phyloP scores from a whole-genome alignment of 2,797 vertebrate species.

The Orientallactaga sibirica region DNA sequence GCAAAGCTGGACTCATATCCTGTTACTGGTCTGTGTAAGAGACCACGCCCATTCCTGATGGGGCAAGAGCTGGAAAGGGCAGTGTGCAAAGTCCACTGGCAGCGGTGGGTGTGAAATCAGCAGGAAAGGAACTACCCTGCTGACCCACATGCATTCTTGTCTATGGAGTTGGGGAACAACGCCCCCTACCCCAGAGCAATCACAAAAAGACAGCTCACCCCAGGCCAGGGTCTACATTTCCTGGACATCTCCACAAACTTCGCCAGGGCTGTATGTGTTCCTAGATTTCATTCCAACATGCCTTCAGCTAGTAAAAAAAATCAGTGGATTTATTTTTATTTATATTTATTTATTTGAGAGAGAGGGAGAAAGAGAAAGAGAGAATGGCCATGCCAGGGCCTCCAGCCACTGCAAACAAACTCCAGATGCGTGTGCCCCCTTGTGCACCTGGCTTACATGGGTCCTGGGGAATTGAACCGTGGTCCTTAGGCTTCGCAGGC shows the following conservation, averaged over 20 bases:
- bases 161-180: background rate
- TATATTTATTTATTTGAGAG: no score
- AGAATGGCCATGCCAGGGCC: no score
- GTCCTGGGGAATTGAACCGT: no score
- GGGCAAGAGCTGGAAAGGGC: background rate
- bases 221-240: background rate
- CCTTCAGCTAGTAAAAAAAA: background rate
- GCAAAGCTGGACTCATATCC: background rate
- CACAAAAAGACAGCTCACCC: background rate
- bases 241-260: no score
- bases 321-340: background rate
- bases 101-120: background rate
- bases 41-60: background rate
- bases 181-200: background rate
- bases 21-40: background rate
- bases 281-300: background rate
- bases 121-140: background rate
- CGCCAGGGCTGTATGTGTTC: background rate
- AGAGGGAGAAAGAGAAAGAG: no score
- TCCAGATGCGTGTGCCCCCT: no score
- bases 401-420: no score
- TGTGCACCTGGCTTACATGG: no score
- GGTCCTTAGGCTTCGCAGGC: no score
- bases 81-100: background rate
- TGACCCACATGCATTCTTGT: background rate